These are phyloP conservation scores for Columba janthina DNA, from an alignment of 2,113 vertebrate species.

Conservation along the genomic window DNA sequence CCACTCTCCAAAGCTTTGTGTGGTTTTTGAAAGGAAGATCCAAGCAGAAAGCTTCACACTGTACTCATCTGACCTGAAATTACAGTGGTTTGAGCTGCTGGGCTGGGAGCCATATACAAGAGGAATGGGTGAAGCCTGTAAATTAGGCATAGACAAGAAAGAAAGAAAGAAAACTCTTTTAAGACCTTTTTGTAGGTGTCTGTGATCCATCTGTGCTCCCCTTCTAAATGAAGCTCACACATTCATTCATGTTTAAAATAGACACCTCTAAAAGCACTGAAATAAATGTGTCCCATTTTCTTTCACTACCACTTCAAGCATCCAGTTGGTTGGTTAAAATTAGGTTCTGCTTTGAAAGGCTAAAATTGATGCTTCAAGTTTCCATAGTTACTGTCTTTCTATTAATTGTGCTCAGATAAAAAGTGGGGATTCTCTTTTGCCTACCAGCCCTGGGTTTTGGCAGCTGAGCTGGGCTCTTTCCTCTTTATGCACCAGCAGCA, in stretches of 20 bases:
- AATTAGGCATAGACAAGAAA: not conserved
- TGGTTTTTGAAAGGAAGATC: not conserved
- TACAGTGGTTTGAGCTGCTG: not conserved
- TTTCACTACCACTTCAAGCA: not conserved
- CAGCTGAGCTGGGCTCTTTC: not conserved
- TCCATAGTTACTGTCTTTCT: constrained; percentile 29
- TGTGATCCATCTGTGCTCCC: not conserved
- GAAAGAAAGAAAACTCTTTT: not conserved
- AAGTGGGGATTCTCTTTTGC: not conserved
- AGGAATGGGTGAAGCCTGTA: not conserved
- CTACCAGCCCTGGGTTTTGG: not conserved
- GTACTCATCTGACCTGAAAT: not conserved
- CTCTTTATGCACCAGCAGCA: not conserved
- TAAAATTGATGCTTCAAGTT: constrained; percentile 30
- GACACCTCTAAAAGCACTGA: not conserved
- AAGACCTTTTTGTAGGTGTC: not conserved
- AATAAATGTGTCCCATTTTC: not conserved
- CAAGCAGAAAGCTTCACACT: not conserved
- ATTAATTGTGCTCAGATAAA: not conserved
- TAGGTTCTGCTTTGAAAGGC: constrained; percentile 8
- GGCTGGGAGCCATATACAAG: not conserved
- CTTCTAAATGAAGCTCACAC: not conserved
- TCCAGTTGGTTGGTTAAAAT: constrained; percentile 34
- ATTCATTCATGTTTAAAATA: constrained; percentile 42
- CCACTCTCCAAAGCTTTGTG: not conserved